Evolutionary conservation across 2,113 vertebrate species (phyloP).

Genomic region (Helogale parvula): DNA sequence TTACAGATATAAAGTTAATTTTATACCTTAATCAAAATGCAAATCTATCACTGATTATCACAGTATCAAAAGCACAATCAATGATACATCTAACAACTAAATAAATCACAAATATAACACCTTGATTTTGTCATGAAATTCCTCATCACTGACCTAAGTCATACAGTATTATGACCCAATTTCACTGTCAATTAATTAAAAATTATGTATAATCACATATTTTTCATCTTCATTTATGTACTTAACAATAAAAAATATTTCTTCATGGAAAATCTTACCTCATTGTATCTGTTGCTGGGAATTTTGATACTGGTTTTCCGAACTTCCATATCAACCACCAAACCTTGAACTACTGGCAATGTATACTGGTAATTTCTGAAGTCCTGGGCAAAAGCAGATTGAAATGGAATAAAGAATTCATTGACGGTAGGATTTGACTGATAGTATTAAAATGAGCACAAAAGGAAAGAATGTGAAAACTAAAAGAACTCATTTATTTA

Average conservation of each 20-base stretch:
- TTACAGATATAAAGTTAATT: conserved; percentile 19
- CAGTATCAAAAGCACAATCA: neutral
- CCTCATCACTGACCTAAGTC: neutral
- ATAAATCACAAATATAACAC: conserved; percentile 23
- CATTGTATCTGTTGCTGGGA: conserved; percentile 98
- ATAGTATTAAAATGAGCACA: conserved; percentile 36
- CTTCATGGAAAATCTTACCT: conserved; percentile 86
- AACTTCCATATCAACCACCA: conserved; percentile 99
- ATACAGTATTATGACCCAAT: conserved; percentile 21
- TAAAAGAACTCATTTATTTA: conserved; percentile 18
- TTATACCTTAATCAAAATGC: conserved; percentile 51
- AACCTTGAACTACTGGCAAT: conserved; percentile 94
- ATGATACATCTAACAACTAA: neutral
- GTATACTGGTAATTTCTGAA: conserved; percentile 99
- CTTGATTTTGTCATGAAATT: conserved; percentile 24
- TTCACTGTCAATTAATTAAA: conserved; percentile 45
- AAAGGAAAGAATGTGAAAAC: neutral
- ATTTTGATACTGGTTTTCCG: conserved; percentile 98
- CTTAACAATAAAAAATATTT: conserved; percentile 15
- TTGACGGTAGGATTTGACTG: neutral
- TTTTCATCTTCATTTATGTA: conserved; percentile 27
- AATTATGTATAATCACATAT: neutral
- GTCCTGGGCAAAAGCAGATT: conserved; percentile 87
- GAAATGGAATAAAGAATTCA: conserved; percentile 54
- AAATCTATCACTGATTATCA: conserved; percentile 4